Conservation (phyloP, 2,797 vertebrate species). For the Bryconaethiops microstoma region DNA sequence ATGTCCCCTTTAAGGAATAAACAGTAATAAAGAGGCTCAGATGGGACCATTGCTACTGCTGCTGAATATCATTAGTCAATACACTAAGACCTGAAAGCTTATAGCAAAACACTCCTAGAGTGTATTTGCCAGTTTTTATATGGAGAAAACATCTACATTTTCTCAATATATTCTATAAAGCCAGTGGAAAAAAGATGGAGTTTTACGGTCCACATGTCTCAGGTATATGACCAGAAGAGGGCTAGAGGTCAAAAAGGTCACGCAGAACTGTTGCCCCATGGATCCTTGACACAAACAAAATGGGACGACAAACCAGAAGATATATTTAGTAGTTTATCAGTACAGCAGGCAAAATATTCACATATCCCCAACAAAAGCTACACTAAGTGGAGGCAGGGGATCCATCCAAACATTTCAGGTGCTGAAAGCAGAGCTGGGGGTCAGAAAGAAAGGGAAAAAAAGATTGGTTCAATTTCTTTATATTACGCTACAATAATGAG, state of each 20-base stretch:
- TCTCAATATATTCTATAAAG: no score
- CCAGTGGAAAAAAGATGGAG: background rate
- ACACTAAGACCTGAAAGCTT: no score
- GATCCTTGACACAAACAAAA: background rate
- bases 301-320: background rate
- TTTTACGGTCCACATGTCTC: background rate
- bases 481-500: conserved; percentile 50
- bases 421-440: background rate
- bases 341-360: background rate
- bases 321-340: background rate
- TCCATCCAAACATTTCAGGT: background rate
- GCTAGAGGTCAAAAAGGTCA: background rate
- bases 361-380: background rate
- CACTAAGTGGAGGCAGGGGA: background rate
- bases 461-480: conserved; percentile 7
- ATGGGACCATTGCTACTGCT: no score
- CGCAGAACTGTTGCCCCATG: background rate
- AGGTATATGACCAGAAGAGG: background rate
- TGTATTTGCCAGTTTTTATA: no score
- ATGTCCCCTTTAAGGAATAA: no score
- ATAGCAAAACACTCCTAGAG: no score
- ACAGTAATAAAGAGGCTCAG: no score
- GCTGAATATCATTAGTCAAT: no score
- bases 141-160: no score
- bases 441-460: background rate